phyloP scores from a whole-genome alignment of 2,888 invertebrate genomes.

The Linnaemya tessellans region DNA sequence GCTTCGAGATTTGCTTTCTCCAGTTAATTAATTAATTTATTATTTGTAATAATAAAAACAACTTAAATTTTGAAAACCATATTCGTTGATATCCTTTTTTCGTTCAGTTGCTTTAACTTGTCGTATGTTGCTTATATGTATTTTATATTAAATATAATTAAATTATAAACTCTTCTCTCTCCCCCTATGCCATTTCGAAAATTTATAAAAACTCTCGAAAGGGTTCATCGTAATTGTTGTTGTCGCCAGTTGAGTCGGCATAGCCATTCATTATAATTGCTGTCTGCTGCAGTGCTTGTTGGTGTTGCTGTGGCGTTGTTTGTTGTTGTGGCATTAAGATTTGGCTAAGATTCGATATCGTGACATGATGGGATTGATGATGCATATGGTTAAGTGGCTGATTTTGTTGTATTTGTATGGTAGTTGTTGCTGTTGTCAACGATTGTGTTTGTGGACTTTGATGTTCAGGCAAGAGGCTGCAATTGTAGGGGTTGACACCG shows the following conservation, averaged over 20 bases:
- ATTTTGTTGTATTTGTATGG: constrained; percentile 79
- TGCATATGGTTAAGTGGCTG: constrained; percentile 77
- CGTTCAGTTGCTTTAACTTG: constrained; percentile 32
- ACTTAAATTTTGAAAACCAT: constrained; percentile 55
- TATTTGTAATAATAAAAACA: constrained; percentile 45
- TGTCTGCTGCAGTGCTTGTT: constrained; percentile 72
- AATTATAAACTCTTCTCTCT: neutral
- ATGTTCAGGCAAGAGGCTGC: constrained; percentile 78
- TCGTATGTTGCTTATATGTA: neutral
- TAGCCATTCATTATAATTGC: constrained; percentile 74
- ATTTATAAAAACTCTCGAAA: constrained; percentile 82
- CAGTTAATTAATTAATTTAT: too few species aligned
- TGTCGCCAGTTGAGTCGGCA: constrained; percentile 79
- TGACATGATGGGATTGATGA: constrained; percentile 75
- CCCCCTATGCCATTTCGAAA: neutral
- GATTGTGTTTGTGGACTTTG: constrained; percentile 73
- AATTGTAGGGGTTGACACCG: constrained; percentile 77
- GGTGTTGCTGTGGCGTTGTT: constrained; percentile 56
- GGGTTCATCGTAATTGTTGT: constrained; percentile 82
- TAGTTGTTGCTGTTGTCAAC: constrained; percentile 75
- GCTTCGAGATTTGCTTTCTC: neutral
- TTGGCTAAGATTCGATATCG: constrained; percentile 74
- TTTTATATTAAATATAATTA: neutral
- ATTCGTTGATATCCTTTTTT: constrained; percentile 68
- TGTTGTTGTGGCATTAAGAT: constrained; percentile 67